These are phyloP conservation scores for Spodoptera exigua DNA, from an alignment of 2,888 invertebrate genomes.

Conservation along the genomic window DNA sequence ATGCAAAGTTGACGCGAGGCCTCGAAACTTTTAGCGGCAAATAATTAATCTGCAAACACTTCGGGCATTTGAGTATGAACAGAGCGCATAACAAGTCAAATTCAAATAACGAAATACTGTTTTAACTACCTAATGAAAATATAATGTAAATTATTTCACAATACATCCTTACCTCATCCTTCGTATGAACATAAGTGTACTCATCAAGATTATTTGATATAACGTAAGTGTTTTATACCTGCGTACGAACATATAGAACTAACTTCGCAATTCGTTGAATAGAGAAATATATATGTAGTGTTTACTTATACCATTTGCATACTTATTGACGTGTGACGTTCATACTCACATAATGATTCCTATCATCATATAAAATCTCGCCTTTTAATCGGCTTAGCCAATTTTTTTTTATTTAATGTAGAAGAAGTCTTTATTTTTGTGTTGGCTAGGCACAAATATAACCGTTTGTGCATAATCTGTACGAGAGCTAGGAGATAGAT, in stretches of 20 bases:
- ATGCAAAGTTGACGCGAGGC: conserved; percentile 6
- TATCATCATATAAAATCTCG: conserved; percentile 7
- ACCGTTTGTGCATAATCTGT: too few relatives aligned
- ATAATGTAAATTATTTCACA: conserved; percentile 21
- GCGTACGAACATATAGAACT: conserved; percentile 20
- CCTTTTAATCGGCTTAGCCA: too few relatives aligned
- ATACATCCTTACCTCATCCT: conserved; percentile 9
- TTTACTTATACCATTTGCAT: conserved; percentile 44
- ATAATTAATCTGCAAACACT: conserved; percentile 32
- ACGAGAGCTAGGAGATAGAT: too few relatives aligned
- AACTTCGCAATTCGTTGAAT: conserved; percentile 34
- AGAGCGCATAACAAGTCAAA: conserved; percentile 33
- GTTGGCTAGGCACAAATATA: too few relatives aligned
- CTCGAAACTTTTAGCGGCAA: conserved; percentile 28
- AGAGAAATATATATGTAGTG: conserved; percentile 20
- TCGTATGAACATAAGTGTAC: conserved; percentile 24
- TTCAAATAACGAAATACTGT: conserved; percentile 30
- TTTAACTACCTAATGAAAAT: conserved; percentile 28
- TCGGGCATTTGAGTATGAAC: conserved; percentile 23
- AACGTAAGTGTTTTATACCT: conserved; percentile 39
- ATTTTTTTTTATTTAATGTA: too few relatives aligned
- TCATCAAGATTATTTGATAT: conserved; percentile 41
- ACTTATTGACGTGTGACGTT: conserved; percentile 10
- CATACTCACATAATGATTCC: conserved; percentile 23
- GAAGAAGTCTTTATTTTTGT: too few relatives aligned